Conservation (phyloP, 2,888 invertebrate genomes). For the Platycnemis pennipes region DNA sequence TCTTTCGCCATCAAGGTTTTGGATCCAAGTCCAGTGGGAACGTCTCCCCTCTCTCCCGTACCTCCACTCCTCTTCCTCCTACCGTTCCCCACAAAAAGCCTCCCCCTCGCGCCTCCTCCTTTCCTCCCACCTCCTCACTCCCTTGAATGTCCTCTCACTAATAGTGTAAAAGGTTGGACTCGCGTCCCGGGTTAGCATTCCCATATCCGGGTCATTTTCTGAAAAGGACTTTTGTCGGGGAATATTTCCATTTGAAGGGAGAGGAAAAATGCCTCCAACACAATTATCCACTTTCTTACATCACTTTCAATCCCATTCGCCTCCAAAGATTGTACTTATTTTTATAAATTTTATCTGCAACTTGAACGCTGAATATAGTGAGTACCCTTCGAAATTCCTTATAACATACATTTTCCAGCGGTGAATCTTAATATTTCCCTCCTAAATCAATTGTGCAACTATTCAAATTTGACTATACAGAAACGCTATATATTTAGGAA, state of each 20-base stretch:
- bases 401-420: too few species aligned
- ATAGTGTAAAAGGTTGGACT: constrained; percentile 39
- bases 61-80: not conserved
- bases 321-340: not conserved
- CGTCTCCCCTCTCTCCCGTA: not conserved
- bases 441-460: too few species aligned
- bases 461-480: too few species aligned
- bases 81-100: not conserved
- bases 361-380: too few species aligned
- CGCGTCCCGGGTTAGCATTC: not conserved
- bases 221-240: not conserved
- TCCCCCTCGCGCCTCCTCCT: not conserved
- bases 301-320: not conserved
- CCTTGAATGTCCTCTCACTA: not conserved
- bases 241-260: not conserved
- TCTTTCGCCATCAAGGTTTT: constrained; percentile 38
- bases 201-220: constrained; percentile 5
- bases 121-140: not conserved
- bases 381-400: too few species aligned
- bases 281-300: not conserved
- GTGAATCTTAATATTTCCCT: too few species aligned
- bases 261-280: not conserved
- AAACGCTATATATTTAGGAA: too few species aligned
- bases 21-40: constrained; percentile 52
- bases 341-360: too few species aligned